phyloP scores from a whole-genome alignment of 2,888 invertebrate genomes.

The Gibbula magus region DNA sequence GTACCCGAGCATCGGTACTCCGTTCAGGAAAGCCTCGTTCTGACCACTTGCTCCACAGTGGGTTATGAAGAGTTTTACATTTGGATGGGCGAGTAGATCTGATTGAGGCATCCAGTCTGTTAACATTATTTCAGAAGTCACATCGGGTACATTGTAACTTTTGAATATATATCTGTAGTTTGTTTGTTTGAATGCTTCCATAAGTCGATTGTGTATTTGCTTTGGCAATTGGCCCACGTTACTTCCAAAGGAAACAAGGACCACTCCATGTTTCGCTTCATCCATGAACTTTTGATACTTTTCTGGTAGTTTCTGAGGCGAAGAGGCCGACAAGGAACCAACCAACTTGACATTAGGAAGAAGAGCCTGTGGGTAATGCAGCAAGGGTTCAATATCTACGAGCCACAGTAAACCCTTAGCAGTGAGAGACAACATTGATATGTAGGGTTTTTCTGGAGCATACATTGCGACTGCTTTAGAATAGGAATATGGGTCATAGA shows the following conservation, averaged over 20 bases:
- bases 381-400: slow-evolving; percentile 39
- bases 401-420: slow-evolving; percentile 40
- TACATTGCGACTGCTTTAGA: slow-evolving; percentile 34
- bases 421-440: slow-evolving; percentile 30
- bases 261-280: slow-evolving; percentile 43
- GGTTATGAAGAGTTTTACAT: slow-evolving; percentile 52
- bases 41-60: slow-evolving; percentile 59
- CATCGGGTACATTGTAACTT: slow-evolving; percentile 16
- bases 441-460: slow-evolving; percentile 40
- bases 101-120: slow-evolving; percentile 55
- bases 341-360: slow-evolving; percentile 46
- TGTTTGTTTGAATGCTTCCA: slow-evolving; percentile 38
- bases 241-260: slow-evolving; percentile 56
- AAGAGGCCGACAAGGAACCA: slow-evolving; percentile 39
- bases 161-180: slow-evolving; percentile 36
- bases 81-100: slow-evolving; percentile 51
- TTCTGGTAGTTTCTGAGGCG: slow-evolving; percentile 37
- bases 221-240: slow-evolving; percentile 33
- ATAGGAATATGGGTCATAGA: slow-evolving; percentile 31
- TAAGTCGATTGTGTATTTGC: slow-evolving; percentile 28
- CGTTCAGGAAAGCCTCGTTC: slow-evolving; percentile 58
- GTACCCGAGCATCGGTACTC: slow-evolving; percentile 54
- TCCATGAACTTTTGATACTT: slow-evolving; percentile 44
- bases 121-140: slow-evolving; percentile 30
- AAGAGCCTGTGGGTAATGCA: slow-evolving; percentile 42